phyloP scores from a whole-genome alignment of 1,140 invertebrate species.

The Microplitis demolitor region DNA sequence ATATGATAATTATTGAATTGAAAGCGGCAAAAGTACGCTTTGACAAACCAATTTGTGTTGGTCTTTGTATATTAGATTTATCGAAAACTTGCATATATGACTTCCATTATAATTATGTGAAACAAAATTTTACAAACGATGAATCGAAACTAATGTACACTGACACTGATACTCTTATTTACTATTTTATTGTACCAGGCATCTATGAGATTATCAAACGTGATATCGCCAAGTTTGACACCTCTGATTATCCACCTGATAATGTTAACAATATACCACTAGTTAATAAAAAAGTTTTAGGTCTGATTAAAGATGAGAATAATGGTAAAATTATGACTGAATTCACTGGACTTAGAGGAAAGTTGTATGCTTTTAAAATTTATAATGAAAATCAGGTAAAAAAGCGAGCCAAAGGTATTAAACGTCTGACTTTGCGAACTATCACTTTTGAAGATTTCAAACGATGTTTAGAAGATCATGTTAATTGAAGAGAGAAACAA shows the following conservation, averaged over 20 bases:
- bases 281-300: conserved; percentile 7
- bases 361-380: conserved; percentile 3
- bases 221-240: not conserved
- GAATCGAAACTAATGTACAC: conserved; percentile 6
- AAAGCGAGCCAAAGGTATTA: conserved; percentile 28
- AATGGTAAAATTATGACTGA: conserved; percentile 10
- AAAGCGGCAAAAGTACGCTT: not conserved
- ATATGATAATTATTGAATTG: conserved; percentile 6
- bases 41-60: conserved; percentile 9
- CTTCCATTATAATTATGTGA: conserved; percentile 10
- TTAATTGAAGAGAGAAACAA: not conserved
- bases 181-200: not conserved
- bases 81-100: conserved; percentile 5
- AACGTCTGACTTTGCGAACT: conserved; percentile 7
- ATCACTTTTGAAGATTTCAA: conserved; percentile 21
- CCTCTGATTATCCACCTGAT: not conserved
- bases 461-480: conserved; percentile 7
- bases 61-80: not conserved
- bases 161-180: not conserved
- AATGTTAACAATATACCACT: not conserved
- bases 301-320: conserved; percentile 3
- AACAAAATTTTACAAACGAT: not conserved
- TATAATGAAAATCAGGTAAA: not conserved
- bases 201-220: not conserved
- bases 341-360: not conserved